Base-by-base conservation (phyloP, 2,888 invertebrate species). In the Zeuzera pyrina region DNA sequence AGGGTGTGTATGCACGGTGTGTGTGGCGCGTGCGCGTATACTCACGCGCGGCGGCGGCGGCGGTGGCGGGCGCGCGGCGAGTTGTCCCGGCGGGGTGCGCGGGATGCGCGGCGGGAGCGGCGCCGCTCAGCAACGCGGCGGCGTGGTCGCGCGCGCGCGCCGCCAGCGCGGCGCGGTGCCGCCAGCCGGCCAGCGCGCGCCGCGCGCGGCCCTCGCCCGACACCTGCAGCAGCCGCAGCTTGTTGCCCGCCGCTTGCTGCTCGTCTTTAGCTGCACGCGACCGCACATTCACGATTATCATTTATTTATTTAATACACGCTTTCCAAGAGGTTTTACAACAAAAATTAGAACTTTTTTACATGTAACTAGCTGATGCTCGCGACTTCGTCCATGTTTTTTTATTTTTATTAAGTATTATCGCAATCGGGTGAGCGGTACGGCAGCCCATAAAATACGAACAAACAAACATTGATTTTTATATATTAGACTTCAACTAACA, bases 111-210 rank as follows among this genome's bases (percentile, higher is more conserved):
- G 60, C 66, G 4, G 8, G 15, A 1, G 78, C 81, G 43, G 86
- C 19, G 12, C 93, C 94, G 21, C 91, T 91, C 19, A 94, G 77
- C 61, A 94, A 89, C 57, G 93, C 89, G 26, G 89, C 85, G 8
- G 94, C 91, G 66, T 94, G 94, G 64, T 94, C 92, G 5, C 93
- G 76, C 0, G 93, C 94, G 36, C 93, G 86, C 48, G 93, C 81
- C 85, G 90, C 86, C 10, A 93, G 85, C 55, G 93, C 91, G 24
- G 89, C 86, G 7, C 91, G 90, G 70, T 91, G 89, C 38, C 87
- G 72, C 93, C 93, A 94, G 47, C 89, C 89, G 45, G 91, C 91
- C 23, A 94, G 81, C 29, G 93, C 81, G 10, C 94, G 87, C 47
- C 92, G 89, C 0, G 91, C 93, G 15, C 94, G 85, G 0, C 91